These are phyloP conservation scores for Aporophyla lueneburgensis DNA, from an alignment of 2,888 invertebrate species.

Conservation along the genomic window DNA sequence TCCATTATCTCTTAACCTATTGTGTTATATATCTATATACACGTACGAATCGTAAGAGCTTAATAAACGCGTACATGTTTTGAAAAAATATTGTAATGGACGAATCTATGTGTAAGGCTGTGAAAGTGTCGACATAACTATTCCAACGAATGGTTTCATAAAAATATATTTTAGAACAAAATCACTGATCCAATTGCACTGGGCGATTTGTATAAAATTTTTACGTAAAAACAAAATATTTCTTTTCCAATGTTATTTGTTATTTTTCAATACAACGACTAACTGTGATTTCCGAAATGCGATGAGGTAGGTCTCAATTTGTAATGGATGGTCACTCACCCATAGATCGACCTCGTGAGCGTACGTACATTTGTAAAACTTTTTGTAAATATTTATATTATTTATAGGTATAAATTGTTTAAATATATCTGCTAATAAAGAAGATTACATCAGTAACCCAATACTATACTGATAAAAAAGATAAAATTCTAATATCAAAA, in stretches of 20 bases:
- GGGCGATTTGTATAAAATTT: background rate
- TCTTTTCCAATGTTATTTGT: background rate
- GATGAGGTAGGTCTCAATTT: background rate
- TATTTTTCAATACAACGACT: background rate
- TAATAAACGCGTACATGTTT: background rate
- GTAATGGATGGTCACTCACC: background rate
- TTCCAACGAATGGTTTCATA: background rate
- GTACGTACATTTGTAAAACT: too few relatives aligned
- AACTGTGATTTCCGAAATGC: background rate
- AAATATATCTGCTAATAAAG: background rate
- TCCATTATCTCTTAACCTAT: background rate
- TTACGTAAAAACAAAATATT: background rate
- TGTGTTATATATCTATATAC: too few relatives aligned
- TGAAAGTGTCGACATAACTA: too few relatives aligned
- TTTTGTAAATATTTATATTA: too few relatives aligned
- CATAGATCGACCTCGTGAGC: background rate
- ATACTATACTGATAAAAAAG: background rate
- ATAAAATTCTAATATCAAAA: background rate
- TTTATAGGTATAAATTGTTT: background rate
- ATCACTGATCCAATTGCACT: background rate
- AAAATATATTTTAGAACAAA: background rate
- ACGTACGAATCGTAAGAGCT: background rate
- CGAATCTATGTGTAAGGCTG: background rate
- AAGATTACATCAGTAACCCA: background rate
- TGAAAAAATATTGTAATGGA: background rate